A percentile compares a stretch with the other conserved stretches of the same genome.
phyloP scores from a whole-genome alignment of 2,797 vertebrate species.

The Acanthopagrus latus region DNA sequence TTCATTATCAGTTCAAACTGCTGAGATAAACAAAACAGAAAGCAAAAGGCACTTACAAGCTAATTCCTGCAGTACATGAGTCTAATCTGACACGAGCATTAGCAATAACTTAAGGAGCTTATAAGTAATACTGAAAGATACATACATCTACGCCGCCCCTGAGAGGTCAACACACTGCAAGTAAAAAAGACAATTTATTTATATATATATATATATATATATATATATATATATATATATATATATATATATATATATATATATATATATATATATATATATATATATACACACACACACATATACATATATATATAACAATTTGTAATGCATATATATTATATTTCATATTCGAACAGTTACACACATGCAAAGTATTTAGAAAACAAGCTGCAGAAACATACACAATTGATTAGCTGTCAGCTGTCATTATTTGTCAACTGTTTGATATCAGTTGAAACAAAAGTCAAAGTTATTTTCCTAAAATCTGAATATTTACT shows the following conservation, averaged over 20 bases:
- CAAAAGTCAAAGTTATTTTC: no score
- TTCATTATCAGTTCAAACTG: slow-evolving; percentile 32
- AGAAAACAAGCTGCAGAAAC: background rate
- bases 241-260: no score
- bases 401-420: no score
- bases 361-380: background rate
- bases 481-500: no score
- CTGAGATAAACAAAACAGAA: slow-evolving; percentile 38
- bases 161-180: background rate
- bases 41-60: background rate
- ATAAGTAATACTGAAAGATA: slow-evolving; percentile 10
- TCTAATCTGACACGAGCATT: background rate
- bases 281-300: no score
- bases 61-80: background rate
- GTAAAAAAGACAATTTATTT: background rate
- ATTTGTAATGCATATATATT: background rate
- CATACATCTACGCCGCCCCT: background rate
- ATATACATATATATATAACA: no score
- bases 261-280: no score
- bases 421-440: no score
- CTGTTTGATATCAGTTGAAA: no score
- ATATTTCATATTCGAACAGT: no score
- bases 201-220: no score
- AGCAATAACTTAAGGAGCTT: background rate
- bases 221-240: no score